phyloP scores from a whole-genome alignment of 2,797 vertebrate species.

The Lutjanus campechanus region DNA sequence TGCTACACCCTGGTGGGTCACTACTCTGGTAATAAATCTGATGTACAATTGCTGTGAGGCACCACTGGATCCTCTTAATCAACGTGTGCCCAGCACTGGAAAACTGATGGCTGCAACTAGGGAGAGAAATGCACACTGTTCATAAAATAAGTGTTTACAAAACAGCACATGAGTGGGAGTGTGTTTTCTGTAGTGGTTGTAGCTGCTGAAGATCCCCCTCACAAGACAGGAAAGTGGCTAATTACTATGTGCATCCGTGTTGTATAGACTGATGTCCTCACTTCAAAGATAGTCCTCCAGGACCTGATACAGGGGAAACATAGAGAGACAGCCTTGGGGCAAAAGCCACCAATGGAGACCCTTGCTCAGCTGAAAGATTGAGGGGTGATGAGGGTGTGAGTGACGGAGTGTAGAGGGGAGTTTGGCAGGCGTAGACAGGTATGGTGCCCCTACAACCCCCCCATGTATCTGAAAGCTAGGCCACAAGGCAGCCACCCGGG shows the following conservation, averaged over 20 bases:
- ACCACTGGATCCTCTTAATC: constrained; percentile 6
- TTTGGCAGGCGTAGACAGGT: constrained; percentile 81
- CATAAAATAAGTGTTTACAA: constrained; percentile 33
- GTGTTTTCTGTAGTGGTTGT: constrained; percentile 35
- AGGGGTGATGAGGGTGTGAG: constrained; percentile 73
- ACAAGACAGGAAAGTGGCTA: constrained; percentile 76
- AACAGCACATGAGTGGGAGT: constrained; percentile 34
- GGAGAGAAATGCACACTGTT: background rate
- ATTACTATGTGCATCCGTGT: constrained; percentile 74
- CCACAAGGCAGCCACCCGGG: constrained; percentile 58
- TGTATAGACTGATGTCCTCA: constrained; percentile 69
- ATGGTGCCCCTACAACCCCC: constrained; percentile 55
- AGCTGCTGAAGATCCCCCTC: constrained; percentile 35
- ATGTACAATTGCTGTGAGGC: constrained; percentile 13
- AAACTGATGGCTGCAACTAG: constrained; percentile 19
- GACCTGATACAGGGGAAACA: constrained; percentile 56
- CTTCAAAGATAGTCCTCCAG: constrained; percentile 78
- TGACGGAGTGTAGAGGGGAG: constrained; percentile 54
- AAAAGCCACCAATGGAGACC: constrained; percentile 53
- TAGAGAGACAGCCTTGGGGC: constrained; percentile 55
- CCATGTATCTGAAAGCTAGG: constrained; percentile 27
- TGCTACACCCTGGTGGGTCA: constrained; percentile 35
- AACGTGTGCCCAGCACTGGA: background rate
- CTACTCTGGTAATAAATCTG: constrained; percentile 42
- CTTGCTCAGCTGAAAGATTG: constrained; percentile 62